Conservation (phyloP, 2,797 vertebrate species). For the Galagoides demidoff region DNA sequence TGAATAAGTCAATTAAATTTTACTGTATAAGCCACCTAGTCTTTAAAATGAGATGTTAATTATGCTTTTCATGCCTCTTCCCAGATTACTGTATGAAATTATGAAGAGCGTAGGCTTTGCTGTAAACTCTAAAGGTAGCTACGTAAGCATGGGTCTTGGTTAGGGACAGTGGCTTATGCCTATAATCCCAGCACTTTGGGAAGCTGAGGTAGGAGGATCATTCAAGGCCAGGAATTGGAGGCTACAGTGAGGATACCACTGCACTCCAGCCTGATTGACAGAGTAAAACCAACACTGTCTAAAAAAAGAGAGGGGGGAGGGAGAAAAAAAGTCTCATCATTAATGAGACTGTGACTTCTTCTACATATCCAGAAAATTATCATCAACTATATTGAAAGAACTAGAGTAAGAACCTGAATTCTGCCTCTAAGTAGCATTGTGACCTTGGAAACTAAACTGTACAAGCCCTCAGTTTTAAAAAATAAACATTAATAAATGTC, state of each 20-base stretch:
- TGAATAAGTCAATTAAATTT: slow-evolving; percentile 9
- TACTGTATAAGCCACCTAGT: background rate
- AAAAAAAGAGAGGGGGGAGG: no score
- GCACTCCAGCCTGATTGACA: background rate
- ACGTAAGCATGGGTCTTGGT: background rate
- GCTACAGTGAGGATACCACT: background rate
- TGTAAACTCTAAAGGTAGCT: background rate
- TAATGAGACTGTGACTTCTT: background rate
- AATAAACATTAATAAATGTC: slow-evolving; percentile 34
- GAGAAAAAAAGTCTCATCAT: no score
- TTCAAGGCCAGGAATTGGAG: background rate
- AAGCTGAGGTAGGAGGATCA: background rate
- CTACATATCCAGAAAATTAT: background rate
- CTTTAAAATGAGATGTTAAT: slow-evolving; percentile 39
- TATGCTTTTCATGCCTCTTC: background rate
- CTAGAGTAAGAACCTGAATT: slow-evolving; percentile 26
- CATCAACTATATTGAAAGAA: background rate
- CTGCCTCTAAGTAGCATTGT: background rate
- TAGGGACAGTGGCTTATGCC: background rate
- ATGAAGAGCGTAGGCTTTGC: background rate
- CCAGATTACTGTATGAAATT: background rate
- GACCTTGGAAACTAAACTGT: slow-evolving; percentile 24
- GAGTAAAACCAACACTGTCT: background rate
- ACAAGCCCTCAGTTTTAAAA: slow-evolving; percentile 16
- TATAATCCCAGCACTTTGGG: background rate